Base-by-base conservation (phyloP, 1,140 invertebrate genomes). In the Ceratosolen solmsi region DNA sequence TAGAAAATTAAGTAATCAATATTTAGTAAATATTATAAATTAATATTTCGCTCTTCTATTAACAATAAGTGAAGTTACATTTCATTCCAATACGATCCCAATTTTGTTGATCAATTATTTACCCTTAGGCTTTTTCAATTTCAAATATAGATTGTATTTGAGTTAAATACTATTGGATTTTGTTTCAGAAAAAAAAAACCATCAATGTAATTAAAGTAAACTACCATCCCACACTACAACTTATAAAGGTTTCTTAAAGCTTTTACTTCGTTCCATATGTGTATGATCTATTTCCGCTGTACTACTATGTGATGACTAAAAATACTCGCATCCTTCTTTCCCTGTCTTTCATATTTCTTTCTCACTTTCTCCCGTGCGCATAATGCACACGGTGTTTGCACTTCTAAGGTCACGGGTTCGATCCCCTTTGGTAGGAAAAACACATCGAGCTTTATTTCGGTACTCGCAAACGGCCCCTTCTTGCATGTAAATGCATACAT, bases 401-500 rank as follows among this genome's bases (percentile, higher is more conserved):
- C 87, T 82, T 78, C 79, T 88, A 88, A 89, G 88, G 88, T 88
- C 88, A 84, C 84, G 84, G 82, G 87, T 88, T 89, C 87, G 87
- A 88, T 89, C 86, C 85, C 87, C 88, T 86, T 86, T 79, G 84
- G 71, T 77, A 38, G 51, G 87, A 85, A 86, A 88, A 88, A 88
- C 85, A 86, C 87, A 81, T 73, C 46, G 87, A 27, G 33, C 86
- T 51, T 25, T 89, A 88, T 89, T 89, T 89, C 86, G 86, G 86
- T 85, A 87, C 84, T 87, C 84, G 75, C 75, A 76, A 27, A 41
- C 56, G 49, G 22, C 36, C 17, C 8, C 60, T 22, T 33, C 20
- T 33, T 33, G 8, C 74, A 7, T 25, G 13, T 60, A 9, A 20
- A 8, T 8, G 68, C 72, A 70, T 74, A 58, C 49, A 11, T 63